These are phyloP conservation scores for Drosophila gaucha DNA, from an alignment of 2,888 invertebrate genomes.

Conservation along the genomic window DNA sequence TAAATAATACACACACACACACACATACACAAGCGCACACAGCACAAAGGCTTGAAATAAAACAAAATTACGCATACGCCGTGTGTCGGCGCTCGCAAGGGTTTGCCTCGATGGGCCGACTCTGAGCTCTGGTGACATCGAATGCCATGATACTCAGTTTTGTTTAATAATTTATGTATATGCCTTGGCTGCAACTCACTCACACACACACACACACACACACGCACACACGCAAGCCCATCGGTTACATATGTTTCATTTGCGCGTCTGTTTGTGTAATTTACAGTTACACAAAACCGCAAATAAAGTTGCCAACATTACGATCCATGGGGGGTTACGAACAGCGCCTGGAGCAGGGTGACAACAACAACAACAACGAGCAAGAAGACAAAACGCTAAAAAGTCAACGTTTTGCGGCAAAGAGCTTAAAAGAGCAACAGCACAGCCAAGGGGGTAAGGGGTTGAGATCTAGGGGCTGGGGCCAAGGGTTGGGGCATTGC, in stretches of 20 bases:
- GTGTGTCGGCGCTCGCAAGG: slow-evolving; percentile 35
- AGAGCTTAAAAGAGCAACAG: slow-evolving; percentile 33
- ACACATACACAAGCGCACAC: slow-evolving; percentile 16
- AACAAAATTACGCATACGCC: slow-evolving; percentile 77
- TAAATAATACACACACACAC: slow-evolving; percentile 68
- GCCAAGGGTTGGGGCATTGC: slow-evolving; percentile 6
- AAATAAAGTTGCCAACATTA: slow-evolving; percentile 76
- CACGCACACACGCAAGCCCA: slow-evolving; percentile 40
- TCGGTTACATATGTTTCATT: slow-evolving; percentile 75
- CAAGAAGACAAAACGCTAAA: slow-evolving; percentile 74
- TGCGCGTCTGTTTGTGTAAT: slow-evolving; percentile 76
- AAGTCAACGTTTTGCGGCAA: slow-evolving; percentile 65
- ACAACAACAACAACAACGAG: slow-evolving; percentile 23
- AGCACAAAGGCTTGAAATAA: slow-evolving; percentile 57
- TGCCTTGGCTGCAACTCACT: slow-evolving; percentile 67
- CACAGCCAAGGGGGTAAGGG: neutral
- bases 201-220: slow-evolving; percentile 31
- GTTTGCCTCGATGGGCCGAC: slow-evolving; percentile 8
- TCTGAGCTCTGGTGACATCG: slow-evolving; percentile 60
- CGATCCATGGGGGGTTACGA: slow-evolving; percentile 35
- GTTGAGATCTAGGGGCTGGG: neutral
- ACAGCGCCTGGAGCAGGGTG: neutral
- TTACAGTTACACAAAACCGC: slow-evolving; percentile 77
- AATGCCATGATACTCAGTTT: slow-evolving; percentile 75
- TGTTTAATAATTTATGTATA: slow-evolving; percentile 73